phyloP scores from a whole-genome alignment of 2,888 invertebrate species.

The Opisthograptis luteolata region DNA sequence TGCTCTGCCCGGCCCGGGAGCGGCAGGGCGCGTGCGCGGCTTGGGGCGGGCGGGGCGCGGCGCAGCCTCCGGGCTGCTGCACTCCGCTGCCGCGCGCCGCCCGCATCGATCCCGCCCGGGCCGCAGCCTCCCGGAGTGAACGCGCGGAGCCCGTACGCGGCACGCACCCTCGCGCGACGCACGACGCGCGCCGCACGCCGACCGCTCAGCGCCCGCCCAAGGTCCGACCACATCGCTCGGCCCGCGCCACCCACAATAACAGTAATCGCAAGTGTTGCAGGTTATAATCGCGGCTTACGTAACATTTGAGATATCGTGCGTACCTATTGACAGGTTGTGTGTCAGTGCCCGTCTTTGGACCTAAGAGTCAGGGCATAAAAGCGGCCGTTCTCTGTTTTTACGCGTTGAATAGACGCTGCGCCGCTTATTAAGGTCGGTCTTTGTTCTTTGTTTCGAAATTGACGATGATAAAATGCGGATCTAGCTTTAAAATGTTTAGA shows the following conservation, averaged over 20 bases:
- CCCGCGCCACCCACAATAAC: conserved; percentile 52
- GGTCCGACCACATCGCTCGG: conserved; percentile 50
- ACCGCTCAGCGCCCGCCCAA: conserved; percentile 51
- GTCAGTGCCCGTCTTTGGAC: conserved; percentile 45
- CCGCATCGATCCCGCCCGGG: conserved; percentile 80
- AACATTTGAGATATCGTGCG: conserved; percentile 64
- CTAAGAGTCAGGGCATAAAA: conserved; percentile 24
- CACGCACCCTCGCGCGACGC: conserved; percentile 57
- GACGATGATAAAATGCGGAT: neutral
- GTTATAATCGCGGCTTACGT: conserved; percentile 73
- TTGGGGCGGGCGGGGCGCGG: conserved; percentile 60
- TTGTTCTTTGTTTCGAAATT: conserved; percentile 13
- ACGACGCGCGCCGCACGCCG: conserved; percentile 55
- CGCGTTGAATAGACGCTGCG: conserved; percentile 3
- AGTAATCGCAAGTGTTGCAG: conserved; percentile 64
- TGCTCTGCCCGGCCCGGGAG: conserved; percentile 40
- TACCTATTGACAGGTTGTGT: conserved; percentile 68
- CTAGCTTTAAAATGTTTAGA: neutral
- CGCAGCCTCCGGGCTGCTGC: conserved; percentile 75
- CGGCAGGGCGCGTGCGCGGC: conserved; percentile 39
- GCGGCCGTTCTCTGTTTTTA: conserved; percentile 4
- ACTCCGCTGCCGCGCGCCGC: conserved; percentile 83
- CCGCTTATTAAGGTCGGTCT: conserved; percentile 3
- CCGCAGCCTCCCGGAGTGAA: conserved; percentile 64
- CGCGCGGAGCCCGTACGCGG: conserved; percentile 65